Evolutionary conservation across 1,140 invertebrate species (phyloP).

Genomic region (Tribolium madens): DNA sequence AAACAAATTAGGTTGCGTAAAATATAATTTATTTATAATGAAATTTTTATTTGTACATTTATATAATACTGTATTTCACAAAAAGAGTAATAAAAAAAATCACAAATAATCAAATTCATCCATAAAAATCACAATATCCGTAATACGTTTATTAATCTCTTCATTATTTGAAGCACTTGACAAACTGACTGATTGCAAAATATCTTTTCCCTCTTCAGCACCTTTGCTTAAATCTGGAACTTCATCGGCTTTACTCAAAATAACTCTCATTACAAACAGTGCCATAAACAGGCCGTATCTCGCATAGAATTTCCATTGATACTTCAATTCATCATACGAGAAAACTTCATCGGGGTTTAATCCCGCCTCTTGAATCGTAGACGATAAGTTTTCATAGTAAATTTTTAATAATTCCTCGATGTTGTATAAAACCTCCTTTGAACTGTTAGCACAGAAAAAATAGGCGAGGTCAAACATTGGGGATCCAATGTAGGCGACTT

Average conservation of each 20-base stretch:
- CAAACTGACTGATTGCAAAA: not conserved
- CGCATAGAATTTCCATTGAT: slow-evolving; percentile 5
- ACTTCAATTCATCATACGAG: slow-evolving; percentile 56
- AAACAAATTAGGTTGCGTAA: not conserved
- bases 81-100: not conserved
- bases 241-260: slow-evolving; percentile 22
- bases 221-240: slow-evolving; percentile 9
- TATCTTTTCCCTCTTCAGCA: not conserved
- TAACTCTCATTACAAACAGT: slow-evolving; percentile 10
- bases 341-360: slow-evolving; percentile 66
- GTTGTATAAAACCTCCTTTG: slow-evolving; percentile 57
- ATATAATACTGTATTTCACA: not conserved
- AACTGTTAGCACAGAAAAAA: slow-evolving; percentile 69
- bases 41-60: not conserved
- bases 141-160: slow-evolving; percentile 5
- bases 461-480: slow-evolving; percentile 71
- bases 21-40: not conserved
- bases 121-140: slow-evolving; percentile 20
- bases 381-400: slow-evolving; percentile 51
- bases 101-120: slow-evolving; percentile 4
- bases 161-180: not conserved
- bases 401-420: slow-evolving; percentile 50
- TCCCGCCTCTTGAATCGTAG: slow-evolving; percentile 54
- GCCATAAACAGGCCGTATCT: slow-evolving; percentile 16
- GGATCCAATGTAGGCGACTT: slow-evolving; percentile 68